A percentile compares a stretch with the other conserved stretches of the same genome.
phyloP scores from a whole-genome alignment of 1,140 invertebrate genomes.

The Ylistrum balloti region DNA sequence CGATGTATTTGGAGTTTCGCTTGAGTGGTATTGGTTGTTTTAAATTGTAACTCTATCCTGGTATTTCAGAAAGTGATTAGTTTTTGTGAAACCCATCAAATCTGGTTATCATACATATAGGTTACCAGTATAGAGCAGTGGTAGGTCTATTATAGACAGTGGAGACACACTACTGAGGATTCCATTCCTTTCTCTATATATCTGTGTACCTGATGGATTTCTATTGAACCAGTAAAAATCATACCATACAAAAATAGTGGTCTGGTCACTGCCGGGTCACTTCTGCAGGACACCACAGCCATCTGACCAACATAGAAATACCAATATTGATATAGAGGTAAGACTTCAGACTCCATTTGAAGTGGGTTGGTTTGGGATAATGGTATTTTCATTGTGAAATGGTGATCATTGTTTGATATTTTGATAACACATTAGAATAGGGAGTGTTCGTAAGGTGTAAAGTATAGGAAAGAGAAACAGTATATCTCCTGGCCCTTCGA shows the following conservation, averaged over 20 bases:
- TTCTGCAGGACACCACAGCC: background rate
- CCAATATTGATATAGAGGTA: slow-evolving; percentile 15
- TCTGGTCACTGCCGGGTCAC: background rate
- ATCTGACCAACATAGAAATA: background rate
- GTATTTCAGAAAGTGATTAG: background rate
- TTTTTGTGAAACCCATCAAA: background rate
- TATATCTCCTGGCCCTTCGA: background rate
- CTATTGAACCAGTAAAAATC: background rate
- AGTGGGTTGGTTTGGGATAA: background rate
- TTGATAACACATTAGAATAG: background rate
- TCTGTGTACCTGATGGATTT: background rate
- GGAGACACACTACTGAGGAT: background rate
- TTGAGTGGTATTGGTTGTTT: background rate
- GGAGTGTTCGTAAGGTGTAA: background rate
- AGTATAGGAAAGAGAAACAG: background rate
- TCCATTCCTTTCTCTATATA: background rate
- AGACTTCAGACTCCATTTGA: background rate
- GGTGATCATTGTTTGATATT: background rate
- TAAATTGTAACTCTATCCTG: background rate
- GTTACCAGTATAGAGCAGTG: too few relatives aligned
- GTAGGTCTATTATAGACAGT: too few relatives aligned
- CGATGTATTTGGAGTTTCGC: background rate
- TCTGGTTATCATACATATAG: background rate
- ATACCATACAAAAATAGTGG: background rate
- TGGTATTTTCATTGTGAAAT: background rate